Conservation (phyloP, 2,113 vertebrate species). For the Aphelocoma coerulescens region DNA sequence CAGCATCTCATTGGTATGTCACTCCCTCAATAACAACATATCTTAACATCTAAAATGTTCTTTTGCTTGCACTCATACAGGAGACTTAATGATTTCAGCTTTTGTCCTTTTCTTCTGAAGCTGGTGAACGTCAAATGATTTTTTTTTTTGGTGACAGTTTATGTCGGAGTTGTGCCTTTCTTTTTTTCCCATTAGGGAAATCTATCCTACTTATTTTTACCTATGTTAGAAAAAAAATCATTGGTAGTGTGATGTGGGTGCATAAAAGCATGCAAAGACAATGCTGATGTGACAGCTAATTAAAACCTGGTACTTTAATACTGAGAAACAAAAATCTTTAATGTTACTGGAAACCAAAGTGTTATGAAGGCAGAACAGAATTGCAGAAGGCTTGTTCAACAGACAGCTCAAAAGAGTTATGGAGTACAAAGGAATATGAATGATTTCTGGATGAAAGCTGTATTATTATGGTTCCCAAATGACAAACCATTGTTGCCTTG, state of each 20-base stretch:
- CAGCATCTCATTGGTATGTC: background rate
- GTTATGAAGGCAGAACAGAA: background rate
- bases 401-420: background rate
- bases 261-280: background rate
- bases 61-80: background rate
- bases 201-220: background rate
- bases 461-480: background rate
- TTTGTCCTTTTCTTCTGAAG: background rate
- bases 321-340: background rate
- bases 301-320: slow-evolving; percentile 3
- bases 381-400: background rate
- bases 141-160: background rate
- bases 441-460: background rate
- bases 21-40: background rate
- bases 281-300: slow-evolving; percentile 31
- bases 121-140: background rate
- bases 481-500: background rate
- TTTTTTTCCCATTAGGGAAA: background rate
- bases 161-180: background rate
- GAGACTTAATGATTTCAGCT: background rate
- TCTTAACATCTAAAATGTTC: background rate
- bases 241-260: background rate
- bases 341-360: background rate
- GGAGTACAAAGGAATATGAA: background rate
- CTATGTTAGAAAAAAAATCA: background rate